Evolutionary conservation across 2,888 invertebrate species (phyloP).

Genomic region (Orthosia gracilis): DNA sequence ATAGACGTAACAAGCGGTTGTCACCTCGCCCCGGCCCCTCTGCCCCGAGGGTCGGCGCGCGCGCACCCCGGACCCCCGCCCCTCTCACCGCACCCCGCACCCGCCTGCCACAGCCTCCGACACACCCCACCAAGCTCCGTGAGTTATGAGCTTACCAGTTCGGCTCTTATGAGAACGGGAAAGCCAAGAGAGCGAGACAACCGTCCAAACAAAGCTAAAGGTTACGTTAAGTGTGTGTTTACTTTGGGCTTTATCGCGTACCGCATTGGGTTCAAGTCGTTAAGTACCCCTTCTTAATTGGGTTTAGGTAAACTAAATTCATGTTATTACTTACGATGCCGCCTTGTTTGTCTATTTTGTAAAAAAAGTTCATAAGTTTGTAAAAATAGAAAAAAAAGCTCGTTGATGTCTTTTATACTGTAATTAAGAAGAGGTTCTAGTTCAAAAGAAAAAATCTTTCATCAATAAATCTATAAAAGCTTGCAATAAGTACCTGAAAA

Average conservation of each 20-base stretch:
- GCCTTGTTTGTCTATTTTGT: not conserved
- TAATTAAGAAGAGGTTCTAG: not conserved
- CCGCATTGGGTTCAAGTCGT: slow-evolving; percentile 42
- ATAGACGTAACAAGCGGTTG: slow-evolving; percentile 91
- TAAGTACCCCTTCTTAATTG: slow-evolving; percentile 17
- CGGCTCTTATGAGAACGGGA: slow-evolving; percentile 75
- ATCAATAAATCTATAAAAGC: too few relatives aligned
- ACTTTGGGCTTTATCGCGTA: slow-evolving; percentile 63
- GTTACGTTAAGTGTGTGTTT: slow-evolving; percentile 77
- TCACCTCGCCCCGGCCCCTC: slow-evolving; percentile 87
- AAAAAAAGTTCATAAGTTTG: not conserved
- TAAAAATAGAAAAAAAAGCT: not conserved
- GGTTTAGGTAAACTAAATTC: slow-evolving; percentile 17
- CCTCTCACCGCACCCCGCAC: slow-evolving; percentile 60
- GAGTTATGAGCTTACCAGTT: slow-evolving; percentile 86
- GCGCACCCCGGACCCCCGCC: slow-evolving; percentile 77
- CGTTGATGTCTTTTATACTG: slow-evolving; percentile 58
- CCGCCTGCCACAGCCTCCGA: slow-evolving; percentile 83
- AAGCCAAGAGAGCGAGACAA: slow-evolving; percentile 75
- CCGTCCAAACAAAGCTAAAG: slow-evolving; percentile 71
- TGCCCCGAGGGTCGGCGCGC: slow-evolving; percentile 79
- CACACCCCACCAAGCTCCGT: slow-evolving; percentile 81
- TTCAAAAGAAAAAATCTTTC: not conserved
- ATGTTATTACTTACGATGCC: slow-evolving; percentile 2
- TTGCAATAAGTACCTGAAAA: not conserved